A percentile compares a stretch with the other conserved stretches of the same genome.
Evolutionary conservation across 2,888 invertebrate species (phyloP).

Genomic region (Dryobota labecula): DNA sequence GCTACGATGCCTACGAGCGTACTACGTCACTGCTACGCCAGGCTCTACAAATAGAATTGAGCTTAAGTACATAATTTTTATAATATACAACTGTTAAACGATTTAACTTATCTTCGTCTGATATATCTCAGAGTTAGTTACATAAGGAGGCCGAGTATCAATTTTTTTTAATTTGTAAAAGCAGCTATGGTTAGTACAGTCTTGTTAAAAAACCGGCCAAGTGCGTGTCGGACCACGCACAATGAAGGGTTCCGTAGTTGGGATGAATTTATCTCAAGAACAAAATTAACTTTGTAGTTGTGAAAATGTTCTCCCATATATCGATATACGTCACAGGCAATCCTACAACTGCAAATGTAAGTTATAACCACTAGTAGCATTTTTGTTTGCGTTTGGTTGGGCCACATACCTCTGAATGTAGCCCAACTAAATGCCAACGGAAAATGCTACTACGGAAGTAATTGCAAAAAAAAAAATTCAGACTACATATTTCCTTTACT

Average conservation of each 20-base stretch:
- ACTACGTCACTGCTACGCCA: slow-evolving; percentile 20
- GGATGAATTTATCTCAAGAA: neutral
- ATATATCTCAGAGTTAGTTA: neutral
- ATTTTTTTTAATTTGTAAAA: neutral
- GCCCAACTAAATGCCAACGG: too few relatives aligned
- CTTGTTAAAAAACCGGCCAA: neutral
- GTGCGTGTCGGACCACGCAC: too few relatives aligned
- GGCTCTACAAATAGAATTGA: neutral
- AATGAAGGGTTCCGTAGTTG: too few relatives aligned
- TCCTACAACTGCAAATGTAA: too few relatives aligned
- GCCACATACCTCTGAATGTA: too few relatives aligned
- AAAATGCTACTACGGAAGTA: too few relatives aligned
- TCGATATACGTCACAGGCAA: neutral
- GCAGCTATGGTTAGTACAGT: too few relatives aligned
- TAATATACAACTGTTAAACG: neutral
- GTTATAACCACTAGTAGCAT: too few relatives aligned
- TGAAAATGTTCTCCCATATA: neutral
- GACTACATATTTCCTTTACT: too few relatives aligned
- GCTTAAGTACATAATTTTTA: neutral
- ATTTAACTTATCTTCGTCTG: neutral
- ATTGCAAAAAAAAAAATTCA: too few relatives aligned
- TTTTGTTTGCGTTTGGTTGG: too few relatives aligned
- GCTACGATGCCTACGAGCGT: slow-evolving; percentile 34
- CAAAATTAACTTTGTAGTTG: neutral
- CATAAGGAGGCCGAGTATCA: neutral